phyloP scores from a whole-genome alignment of 2,797 vertebrate species.

The Eulemur albifrons region DNA sequence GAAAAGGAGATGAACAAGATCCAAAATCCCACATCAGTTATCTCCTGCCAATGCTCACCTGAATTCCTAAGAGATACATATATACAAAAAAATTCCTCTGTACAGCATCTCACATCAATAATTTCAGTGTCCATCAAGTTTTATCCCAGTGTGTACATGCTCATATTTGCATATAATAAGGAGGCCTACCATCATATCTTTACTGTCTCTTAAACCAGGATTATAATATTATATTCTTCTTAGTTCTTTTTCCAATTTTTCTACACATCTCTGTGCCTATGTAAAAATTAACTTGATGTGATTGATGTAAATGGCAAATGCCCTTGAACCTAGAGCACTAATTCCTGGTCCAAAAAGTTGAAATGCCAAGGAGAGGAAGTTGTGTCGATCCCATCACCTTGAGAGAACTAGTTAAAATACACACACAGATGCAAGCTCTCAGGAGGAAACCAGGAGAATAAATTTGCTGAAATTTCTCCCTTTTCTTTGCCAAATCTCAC shows the following conservation, averaged over 20 bases:
- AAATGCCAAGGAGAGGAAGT: neutral
- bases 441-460: neutral
- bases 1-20: slow-evolving; percentile 55
- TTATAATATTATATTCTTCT: neutral
- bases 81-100: neutral
- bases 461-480: neutral
- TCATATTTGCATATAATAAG: neutral
- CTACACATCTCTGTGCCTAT: neutral
- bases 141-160: neutral
- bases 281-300: neutral
- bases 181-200: neutral
- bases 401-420: neutral
- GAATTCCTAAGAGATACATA: slow-evolving; percentile 26
- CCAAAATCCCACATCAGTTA: slow-evolving; percentile 50
- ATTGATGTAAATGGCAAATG: neutral
- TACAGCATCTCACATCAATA: slow-evolving; percentile 2
- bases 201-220: neutral
- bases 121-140: neutral
- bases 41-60: slow-evolving; percentile 62
- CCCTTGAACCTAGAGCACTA: neutral
- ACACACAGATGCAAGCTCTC: neutral
- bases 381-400: neutral
- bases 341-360: neutral
- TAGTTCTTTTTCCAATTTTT: neutral
- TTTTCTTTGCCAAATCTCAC: neutral